phyloP scores from a whole-genome alignment of 2,113 vertebrate genomes.

The Pteropus alecto region DNA sequence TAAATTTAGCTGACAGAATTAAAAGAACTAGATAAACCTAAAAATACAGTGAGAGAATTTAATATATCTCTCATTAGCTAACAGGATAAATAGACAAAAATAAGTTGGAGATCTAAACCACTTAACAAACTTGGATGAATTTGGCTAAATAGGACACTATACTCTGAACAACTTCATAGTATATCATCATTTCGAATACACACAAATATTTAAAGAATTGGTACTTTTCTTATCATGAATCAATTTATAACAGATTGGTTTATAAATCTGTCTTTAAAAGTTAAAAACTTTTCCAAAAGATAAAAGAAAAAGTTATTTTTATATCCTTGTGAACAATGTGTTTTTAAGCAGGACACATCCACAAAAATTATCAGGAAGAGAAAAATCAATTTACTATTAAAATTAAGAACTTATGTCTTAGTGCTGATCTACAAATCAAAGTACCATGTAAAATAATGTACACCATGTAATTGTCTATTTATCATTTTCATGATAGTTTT shows the following conservation, averaged over 20 bases:
- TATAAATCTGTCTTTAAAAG: not conserved
- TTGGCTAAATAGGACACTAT: not conserved
- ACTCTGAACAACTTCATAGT: not conserved
- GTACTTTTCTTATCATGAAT: not conserved
- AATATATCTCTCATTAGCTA: not conserved
- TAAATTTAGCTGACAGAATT: not conserved
- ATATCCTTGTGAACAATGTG: not conserved
- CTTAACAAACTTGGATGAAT: not conserved
- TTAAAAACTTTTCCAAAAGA: not conserved
- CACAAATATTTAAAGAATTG: not conserved
- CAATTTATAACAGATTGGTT: not conserved
- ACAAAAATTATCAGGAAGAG: not conserved
- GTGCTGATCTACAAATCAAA: not conserved
- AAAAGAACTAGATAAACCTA: not conserved
- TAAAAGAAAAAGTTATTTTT: not conserved
- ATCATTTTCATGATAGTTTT: not conserved
- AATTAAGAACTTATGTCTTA: not conserved
- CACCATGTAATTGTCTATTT: not conserved
- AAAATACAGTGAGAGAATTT: not conserved
- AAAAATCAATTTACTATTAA: not conserved
- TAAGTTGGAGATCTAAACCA: not conserved
- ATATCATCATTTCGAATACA: not conserved
- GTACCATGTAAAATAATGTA: not conserved
- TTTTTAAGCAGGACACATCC: not conserved
- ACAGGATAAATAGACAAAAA: not conserved